A percentile compares a stretch with the other conserved stretches of the same genome.
phyloP scores from a whole-genome alignment of 2,797 vertebrate genomes.

The Scleropages formosus region DNA sequence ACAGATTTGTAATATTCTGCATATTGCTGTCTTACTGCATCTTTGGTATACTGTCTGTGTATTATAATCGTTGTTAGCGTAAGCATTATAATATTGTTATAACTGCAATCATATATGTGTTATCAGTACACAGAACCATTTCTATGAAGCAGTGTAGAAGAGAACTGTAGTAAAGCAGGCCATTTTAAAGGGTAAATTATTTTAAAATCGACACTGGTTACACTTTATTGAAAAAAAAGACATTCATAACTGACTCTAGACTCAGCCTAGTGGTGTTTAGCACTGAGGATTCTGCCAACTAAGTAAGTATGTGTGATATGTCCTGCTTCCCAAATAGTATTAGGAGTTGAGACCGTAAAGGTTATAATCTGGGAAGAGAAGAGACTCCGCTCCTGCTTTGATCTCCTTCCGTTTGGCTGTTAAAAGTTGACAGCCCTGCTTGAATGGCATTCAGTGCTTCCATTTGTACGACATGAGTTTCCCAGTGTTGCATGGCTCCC shows the following conservation, averaged over 20 bases:
- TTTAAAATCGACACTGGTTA: not conserved
- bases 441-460: conserved; percentile 68
- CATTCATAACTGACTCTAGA: conserved; percentile 35
- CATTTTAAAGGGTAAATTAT: not conserved
- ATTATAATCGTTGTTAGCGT: no score
- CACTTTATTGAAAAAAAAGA: no score
- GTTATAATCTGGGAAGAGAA: conserved; percentile 65
- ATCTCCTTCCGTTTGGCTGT: conserved; percentile 71
- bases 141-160: no score
- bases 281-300: conserved; percentile 43
- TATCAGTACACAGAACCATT: no score
- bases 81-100: no score
- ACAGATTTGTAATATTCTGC: no score
- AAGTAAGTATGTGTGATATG: conserved; percentile 55
- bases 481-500: conserved; percentile 65
- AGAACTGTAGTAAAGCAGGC: no score
- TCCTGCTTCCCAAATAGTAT: conserved; percentile 67
- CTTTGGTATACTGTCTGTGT: no score
- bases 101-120: no score
- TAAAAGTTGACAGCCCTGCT: conserved; percentile 69
- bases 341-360: conserved; percentile 61
- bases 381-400: conserved; percentile 71
- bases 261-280: conserved; percentile 38
- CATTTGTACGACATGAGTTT: conserved; percentile 73
- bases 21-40: no score